Evolutionary conservation across 2,797 vertebrate genomes (phyloP), one percentile per base, ranked within the genome.

Genomic region (Melanogrammus aeglefinus): DNA sequence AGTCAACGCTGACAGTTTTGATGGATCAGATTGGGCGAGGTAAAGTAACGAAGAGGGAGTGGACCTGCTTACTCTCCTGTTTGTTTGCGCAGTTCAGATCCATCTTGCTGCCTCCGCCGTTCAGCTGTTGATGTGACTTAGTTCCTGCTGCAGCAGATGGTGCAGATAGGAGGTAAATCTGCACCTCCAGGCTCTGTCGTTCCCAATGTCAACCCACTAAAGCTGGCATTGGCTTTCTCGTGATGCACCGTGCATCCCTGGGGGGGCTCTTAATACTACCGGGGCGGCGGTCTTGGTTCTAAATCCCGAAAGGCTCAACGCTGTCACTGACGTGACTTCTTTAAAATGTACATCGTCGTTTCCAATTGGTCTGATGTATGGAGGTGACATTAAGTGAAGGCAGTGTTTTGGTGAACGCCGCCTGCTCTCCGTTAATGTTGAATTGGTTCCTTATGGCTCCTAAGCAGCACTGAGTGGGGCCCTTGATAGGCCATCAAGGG

Each of bases 191-290:
- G 63, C 63, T 10, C 63, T n/a, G 21, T 63, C 57, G n/a, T 21
- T n/a, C 63, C 24, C 63, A 69, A 69, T 69, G 63, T 69, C 63
- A 69, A 69, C 63, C 63, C 24, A 29, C n/a, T 69, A 69, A 69
- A 69, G 27, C 63, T 3, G 24, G 24, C 63, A 27, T 69, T 69
- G 63, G n/a, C 24, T 69, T 27, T 27, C 63, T 69, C 63, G 29
- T 12, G 63, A 63, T 63, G 57, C 57, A 24, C 57, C n/a, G 8
- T 63, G 57, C 21, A 2, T 27, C 63, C 27, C 63, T 27, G 9
- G 63, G 63, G 63, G 63, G 27, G 10, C 63, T 27, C 27, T 27
- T 27, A 27, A 27, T 9, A 24, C 63, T 27, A 69, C n/a, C 2
- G 8, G 63, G 63, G 5, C 63, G 9, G 24, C 4, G 63, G 21